A percentile compares a stretch with the other conserved stretches of the same genome.
Conservation (phyloP, 2,888 invertebrate species). For the Drosophila pseudotalamancana region DNA sequence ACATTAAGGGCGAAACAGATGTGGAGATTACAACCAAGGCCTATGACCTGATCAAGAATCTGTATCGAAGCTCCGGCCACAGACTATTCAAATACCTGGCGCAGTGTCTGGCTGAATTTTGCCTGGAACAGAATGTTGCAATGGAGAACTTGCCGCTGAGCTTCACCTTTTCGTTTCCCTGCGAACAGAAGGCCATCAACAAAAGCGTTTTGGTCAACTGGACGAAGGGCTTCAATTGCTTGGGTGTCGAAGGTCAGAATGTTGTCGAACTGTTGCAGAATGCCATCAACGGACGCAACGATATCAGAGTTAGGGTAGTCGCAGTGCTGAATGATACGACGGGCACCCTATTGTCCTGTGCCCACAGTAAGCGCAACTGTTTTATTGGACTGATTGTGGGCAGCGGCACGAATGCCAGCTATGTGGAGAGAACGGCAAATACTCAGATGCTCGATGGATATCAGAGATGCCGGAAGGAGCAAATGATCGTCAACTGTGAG, state of each 20-base stretch:
- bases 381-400: conserved; percentile 90
- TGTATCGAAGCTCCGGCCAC: conserved; percentile 94
- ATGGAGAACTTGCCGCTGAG: conserved; percentile 92
- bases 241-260: conserved; percentile 94
- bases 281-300: conserved; percentile 92
- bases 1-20: conserved; percentile 88
- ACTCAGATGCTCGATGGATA: conserved; percentile 89
- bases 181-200: conserved; percentile 92
- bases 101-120: conserved; percentile 93
- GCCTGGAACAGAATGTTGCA: conserved; percentile 89
- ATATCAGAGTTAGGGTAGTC: conserved; percentile 91
- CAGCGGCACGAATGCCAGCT: conserved; percentile 97
- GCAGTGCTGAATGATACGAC: conserved; percentile 97
- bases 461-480: conserved; percentile 33
- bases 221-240: conserved; percentile 98
- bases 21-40: conserved; percentile 97
- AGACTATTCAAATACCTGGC: conserved; percentile 97
- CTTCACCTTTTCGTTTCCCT: conserved; percentile 98
- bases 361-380: conserved; percentile 90
- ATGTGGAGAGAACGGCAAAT: conserved; percentile 90
- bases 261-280: conserved; percentile 93
- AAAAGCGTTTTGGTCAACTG: conserved; percentile 93
- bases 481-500: conserved; percentile 95
- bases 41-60: conserved; percentile 93
- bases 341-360: conserved; percentile 96